Conservation (phyloP, 2,113 vertebrate species). For the Antechinus stuartii region DNA sequence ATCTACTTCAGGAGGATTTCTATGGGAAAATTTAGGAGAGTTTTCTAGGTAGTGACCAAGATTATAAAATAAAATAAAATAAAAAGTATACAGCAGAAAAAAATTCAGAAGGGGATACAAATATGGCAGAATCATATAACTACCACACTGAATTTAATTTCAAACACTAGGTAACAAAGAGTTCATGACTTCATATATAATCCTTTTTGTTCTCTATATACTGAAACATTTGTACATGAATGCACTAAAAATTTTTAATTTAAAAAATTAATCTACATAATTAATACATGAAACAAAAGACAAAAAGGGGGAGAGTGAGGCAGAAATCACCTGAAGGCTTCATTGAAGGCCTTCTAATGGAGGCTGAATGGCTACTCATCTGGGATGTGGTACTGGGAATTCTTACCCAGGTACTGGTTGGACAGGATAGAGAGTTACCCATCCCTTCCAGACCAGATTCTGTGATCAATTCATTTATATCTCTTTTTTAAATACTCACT, state of each 20-base stretch:
- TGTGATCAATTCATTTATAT: neutral
- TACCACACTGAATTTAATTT: neutral
- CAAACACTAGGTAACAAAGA: neutral
- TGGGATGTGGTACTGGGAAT: neutral
- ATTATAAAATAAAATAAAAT: neutral
- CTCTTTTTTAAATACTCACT: neutral
- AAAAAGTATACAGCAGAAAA: neutral
- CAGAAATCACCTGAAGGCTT: neutral
- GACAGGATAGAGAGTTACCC: neutral
- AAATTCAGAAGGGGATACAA: neutral
- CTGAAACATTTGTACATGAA: neutral
- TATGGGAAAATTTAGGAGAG: neutral
- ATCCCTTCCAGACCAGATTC: neutral
- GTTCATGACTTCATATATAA: neutral
- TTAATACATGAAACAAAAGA: neutral
- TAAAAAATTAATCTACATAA: neutral
- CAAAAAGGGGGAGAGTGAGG: neutral
- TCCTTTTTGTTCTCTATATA: neutral
- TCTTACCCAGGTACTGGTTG: neutral
- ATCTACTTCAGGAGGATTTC: neutral
- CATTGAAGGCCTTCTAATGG: neutral
- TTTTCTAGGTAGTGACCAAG: neutral
- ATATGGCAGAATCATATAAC: neutral
- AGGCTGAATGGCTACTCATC: neutral
- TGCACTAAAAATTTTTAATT: neutral